phyloP scores from a whole-genome alignment of 1,140 invertebrate genomes.

The Bombus picipes region DNA sequence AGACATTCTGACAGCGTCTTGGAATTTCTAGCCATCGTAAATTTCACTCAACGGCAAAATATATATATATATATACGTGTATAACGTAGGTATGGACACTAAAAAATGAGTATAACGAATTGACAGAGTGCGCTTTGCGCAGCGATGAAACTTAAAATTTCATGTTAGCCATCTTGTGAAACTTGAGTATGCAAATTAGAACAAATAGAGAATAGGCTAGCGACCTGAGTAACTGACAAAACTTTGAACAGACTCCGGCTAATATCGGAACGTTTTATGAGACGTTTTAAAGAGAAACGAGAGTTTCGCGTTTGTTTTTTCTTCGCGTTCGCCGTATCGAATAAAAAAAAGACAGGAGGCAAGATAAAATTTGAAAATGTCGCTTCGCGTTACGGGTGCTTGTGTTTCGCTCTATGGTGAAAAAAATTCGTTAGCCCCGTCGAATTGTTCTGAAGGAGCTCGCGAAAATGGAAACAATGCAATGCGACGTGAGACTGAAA shows the following conservation, averaged over 20 bases:
- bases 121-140: background rate
- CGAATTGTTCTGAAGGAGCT: slow-evolving; percentile 24
- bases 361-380: background rate
- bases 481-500: background rate
- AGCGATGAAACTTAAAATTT: slow-evolving; percentile 5
- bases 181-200: slow-evolving; percentile 17
- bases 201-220: background rate
- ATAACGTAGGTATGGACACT: no score
- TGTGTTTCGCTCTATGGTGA: background rate
- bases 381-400: slow-evolving; percentile 20
- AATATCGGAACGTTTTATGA: background rate
- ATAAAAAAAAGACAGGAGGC: no score
- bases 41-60: background rate
- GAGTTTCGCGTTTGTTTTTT: background rate
- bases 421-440: slow-evolving; percentile 25
- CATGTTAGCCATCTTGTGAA: background rate
- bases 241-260: no score
- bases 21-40: background rate
- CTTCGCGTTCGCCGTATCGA: background rate
- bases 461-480: slow-evolving; percentile 25
- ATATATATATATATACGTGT: background rate
- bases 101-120: background rate
- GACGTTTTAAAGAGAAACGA: no score
- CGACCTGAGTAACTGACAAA: background rate
- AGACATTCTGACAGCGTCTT: background rate